phyloP scores from a whole-genome alignment of 2,888 invertebrate genomes.

The Agonopterix arenella region DNA sequence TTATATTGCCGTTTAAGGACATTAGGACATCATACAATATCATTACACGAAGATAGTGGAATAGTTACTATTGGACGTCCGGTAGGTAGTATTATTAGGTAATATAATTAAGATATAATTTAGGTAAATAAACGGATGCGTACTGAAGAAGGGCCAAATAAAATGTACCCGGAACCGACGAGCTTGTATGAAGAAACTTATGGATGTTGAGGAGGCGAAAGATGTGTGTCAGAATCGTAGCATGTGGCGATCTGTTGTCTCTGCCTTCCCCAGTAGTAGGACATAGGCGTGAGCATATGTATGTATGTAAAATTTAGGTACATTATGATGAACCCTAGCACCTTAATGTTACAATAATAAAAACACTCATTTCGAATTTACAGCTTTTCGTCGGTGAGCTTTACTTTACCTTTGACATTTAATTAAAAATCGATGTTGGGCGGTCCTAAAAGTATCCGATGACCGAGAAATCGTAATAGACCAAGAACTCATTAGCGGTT shows the following conservation, averaged over 20 bases:
- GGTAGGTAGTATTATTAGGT: too few species aligned
- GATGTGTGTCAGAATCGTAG: too few species aligned
- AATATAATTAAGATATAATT: too few species aligned
- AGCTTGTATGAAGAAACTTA: too few species aligned
- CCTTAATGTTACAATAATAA: conserved; percentile 38
- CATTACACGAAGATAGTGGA: not conserved
- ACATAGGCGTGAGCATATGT: too few species aligned
- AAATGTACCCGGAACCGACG: too few species aligned
- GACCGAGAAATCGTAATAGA: conserved; percentile 33
- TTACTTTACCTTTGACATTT: conserved; percentile 32
- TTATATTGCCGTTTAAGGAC: conserved; percentile 12
- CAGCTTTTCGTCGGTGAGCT: conserved; percentile 32
- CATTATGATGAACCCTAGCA: conserved; percentile 1
- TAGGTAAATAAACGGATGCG: too few species aligned
- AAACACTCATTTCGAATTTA: conserved; percentile 39
- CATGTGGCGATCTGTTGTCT: too few species aligned
- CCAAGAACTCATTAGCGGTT: conserved; percentile 25
- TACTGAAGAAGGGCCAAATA: too few species aligned
- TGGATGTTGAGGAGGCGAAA: too few species aligned
- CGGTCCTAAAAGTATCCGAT: conserved; percentile 32
- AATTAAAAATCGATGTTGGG: conserved; percentile 36
- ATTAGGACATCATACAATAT: conserved; percentile 5
- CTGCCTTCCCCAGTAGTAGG: too few species aligned
- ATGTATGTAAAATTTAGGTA: too few species aligned
- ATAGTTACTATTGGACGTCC: not conserved